phyloP scores from a whole-genome alignment of 2,113 vertebrate genomes.

The Onychostruthus taczanowskii region DNA sequence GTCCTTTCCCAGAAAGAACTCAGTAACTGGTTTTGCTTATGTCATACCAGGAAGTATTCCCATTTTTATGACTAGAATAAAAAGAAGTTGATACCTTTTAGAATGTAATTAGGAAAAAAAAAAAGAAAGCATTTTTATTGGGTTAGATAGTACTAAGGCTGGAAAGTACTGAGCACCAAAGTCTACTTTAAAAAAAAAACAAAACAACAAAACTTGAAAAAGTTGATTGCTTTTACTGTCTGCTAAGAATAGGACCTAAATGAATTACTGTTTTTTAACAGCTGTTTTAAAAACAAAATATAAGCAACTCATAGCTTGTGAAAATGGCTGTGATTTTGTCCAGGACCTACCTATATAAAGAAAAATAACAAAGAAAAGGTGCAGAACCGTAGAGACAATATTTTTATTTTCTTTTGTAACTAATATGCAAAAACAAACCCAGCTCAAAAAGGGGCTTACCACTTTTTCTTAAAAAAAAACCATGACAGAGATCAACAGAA shows the following conservation, averaged over 20 bases:
- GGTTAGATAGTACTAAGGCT: not conserved
- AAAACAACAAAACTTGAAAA: not conserved
- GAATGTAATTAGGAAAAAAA: not conserved
- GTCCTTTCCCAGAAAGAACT: not conserved
- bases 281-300: not conserved
- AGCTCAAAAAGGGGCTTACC: accelerated
- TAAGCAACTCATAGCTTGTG: not conserved
- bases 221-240: not conserved
- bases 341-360: not conserved
- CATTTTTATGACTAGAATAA: not conserved
- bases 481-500: not conserved
- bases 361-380: not conserved
- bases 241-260: not conserved
- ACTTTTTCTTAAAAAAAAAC: not conserved
- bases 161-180: not conserved
- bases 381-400: not conserved
- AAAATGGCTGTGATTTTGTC: not conserved
- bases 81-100: not conserved
- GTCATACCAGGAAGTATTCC: not conserved
- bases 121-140: not conserved
- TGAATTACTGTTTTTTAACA: not conserved
- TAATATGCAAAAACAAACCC: not conserved
- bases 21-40: not conserved
- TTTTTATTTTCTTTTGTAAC: not conserved
- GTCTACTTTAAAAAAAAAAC: not conserved